These are phyloP conservation scores for Diaprepes abbreviatus DNA, from an alignment of 2,888 invertebrate species.

Conservation along the genomic window DNA sequence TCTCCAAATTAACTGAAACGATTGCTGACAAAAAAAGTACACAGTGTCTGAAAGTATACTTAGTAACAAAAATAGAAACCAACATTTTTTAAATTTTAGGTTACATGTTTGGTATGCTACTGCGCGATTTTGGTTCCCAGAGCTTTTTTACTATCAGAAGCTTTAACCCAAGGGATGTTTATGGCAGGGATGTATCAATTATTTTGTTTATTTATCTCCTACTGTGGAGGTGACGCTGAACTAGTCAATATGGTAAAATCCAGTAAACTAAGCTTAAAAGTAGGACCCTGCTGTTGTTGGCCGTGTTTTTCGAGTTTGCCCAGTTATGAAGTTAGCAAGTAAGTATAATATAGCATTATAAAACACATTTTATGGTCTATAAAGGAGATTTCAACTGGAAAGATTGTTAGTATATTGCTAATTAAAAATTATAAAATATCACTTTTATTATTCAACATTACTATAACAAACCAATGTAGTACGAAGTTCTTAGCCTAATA, in stretches of 20 bases:
- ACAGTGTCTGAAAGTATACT: no score
- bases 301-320: slow-evolving; percentile 77
- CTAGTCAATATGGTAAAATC: slow-evolving; percentile 73
- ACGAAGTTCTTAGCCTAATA: no score
- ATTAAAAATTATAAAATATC: no score
- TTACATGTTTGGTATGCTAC: slow-evolving; percentile 72
- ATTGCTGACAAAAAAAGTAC: no score
- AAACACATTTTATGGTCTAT: no score
- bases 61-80: not conserved
- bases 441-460: no score
- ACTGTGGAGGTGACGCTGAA: slow-evolving; percentile 75
- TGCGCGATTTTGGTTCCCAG: slow-evolving; percentile 74
- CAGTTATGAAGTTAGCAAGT: slow-evolving; percentile 59
- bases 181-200: slow-evolving; percentile 80
- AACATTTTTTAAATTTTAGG: slow-evolving; percentile 65
- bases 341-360: no score
- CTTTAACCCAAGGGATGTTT: slow-evolving; percentile 77
- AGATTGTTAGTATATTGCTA: no score
- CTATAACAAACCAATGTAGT: no score
- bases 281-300: slow-evolving; percentile 82
- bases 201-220: slow-evolving; percentile 76
- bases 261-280: slow-evolving; percentile 72
- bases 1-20: no score
- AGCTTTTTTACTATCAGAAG: slow-evolving; percentile 78
- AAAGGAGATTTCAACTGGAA: no score